phyloP scores from a whole-genome alignment of 2,888 invertebrate species.

The Leucozona laternaria region DNA sequence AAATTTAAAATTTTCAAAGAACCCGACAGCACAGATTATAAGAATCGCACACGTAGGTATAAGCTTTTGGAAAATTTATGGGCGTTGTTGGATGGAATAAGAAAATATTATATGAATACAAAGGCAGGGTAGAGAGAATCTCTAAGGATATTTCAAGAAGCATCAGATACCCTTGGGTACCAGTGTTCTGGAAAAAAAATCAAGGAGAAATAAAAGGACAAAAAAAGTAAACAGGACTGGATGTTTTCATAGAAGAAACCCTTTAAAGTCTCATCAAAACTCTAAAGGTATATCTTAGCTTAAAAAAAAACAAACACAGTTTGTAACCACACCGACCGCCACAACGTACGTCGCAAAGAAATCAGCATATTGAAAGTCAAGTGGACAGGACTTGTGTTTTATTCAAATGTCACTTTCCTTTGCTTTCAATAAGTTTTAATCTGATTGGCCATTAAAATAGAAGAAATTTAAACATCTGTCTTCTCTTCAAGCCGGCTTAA shows the following conservation, averaged over 20 bases:
- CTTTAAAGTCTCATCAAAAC: conserved; percentile 31
- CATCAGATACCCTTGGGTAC: conserved; percentile 6
- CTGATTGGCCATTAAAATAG: conserved; percentile 39
- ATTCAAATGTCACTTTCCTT: conserved; percentile 30
- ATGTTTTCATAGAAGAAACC: conserved; percentile 44
- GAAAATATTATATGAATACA: background rate
- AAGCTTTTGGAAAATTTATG: conserved; percentile 50
- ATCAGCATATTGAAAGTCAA: conserved; percentile 24
- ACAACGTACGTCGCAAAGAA: background rate
- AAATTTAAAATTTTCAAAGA: conserved; percentile 67
- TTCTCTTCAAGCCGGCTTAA: conserved; percentile 33
- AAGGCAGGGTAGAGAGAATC: conserved; percentile 1
- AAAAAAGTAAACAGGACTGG: conserved; percentile 1
- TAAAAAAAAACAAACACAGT: background rate
- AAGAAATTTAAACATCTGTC: conserved; percentile 1
- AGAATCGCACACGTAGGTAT: conserved; percentile 53
- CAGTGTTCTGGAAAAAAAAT: background rate
- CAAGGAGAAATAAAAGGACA: background rate
- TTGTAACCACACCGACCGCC: background rate
- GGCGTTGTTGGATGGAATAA: conserved; percentile 3
- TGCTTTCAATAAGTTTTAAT: conserved; percentile 43
- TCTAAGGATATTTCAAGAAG: conserved; percentile 34
- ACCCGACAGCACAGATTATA: conserved; percentile 68
- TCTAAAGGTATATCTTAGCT: background rate
- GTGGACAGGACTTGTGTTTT: conserved; percentile 30